Conservation (phyloP, 2,888 invertebrate genomes). For the Parnassius mnemosyne region DNA sequence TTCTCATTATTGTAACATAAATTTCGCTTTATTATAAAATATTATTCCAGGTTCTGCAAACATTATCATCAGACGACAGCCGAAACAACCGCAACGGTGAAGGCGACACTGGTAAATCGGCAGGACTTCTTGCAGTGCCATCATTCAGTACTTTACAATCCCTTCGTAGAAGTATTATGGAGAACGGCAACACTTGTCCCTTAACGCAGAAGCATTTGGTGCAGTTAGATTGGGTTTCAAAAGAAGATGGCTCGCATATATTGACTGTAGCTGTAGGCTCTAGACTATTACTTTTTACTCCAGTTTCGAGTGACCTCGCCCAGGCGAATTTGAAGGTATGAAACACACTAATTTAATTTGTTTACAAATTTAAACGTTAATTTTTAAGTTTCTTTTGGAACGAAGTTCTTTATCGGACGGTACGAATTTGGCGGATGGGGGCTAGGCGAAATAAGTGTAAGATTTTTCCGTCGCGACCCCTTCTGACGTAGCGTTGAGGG, state of each 20-base stretch:
- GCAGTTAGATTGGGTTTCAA: slow-evolving; percentile 99
- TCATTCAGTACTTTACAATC: slow-evolving; percentile 95
- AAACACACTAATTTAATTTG: no score
- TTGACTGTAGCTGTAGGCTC: slow-evolving; percentile 97
- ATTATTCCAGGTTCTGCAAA: slow-evolving; percentile 83
- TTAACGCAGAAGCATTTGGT: slow-evolving; percentile 95
- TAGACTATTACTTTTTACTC: slow-evolving; percentile 94
- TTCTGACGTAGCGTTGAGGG: no score
- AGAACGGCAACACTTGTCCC: slow-evolving; percentile 95
- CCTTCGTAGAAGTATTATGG: slow-evolving; percentile 91
- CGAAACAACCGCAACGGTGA: slow-evolving; percentile 80
- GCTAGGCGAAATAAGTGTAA: no score
- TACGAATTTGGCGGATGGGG: no score
- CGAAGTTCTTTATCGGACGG: no score
- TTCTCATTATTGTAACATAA: no score
- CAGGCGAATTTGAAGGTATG: slow-evolving; percentile 92
- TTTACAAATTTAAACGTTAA: slow-evolving; percentile 1
- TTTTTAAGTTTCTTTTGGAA: background rate
- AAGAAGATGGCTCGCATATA: slow-evolving; percentile 99
- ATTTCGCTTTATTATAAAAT: no score
- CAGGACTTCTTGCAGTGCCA: slow-evolving; percentile 90
- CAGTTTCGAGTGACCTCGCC: slow-evolving; percentile 96
- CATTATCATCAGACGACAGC: slow-evolving; percentile 88
- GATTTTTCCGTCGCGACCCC: no score
- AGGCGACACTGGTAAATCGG: slow-evolving; percentile 75